Evolutionary conservation across 2,113 vertebrate genomes (phyloP).

Genomic region (Heterochromis multidens): DNA sequence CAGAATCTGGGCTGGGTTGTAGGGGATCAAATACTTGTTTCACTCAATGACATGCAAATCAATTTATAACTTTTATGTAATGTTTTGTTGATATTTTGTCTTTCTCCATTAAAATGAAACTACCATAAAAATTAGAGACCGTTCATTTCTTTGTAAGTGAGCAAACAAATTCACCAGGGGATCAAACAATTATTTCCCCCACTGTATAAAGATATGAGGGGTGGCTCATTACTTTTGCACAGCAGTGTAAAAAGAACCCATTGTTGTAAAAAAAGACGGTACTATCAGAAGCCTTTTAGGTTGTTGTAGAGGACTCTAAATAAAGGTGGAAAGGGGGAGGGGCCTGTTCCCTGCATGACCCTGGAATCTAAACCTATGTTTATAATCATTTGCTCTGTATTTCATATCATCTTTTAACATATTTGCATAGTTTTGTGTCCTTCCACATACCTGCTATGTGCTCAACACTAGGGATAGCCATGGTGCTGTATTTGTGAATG

Average conservation of each 20-base stretch:
- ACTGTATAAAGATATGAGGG: neutral
- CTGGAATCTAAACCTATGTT: neutral
- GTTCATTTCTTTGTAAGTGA: neutral
- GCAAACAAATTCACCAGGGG: neutral
- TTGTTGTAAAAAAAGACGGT: neutral
- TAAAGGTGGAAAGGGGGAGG: neutral
- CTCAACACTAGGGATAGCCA: conserved; percentile 91
- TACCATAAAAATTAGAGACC: neutral
- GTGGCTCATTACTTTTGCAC: neutral
- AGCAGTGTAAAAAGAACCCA: neutral
- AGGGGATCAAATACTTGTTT: neutral
- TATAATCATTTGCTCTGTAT: neutral
- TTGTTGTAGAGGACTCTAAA: neutral
- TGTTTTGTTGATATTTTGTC: neutral
- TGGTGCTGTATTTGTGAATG: conserved; percentile 89
- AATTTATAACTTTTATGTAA: neutral
- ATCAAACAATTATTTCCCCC: neutral
- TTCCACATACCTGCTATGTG: conserved; percentile 85
- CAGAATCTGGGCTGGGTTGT: too few relatives aligned
- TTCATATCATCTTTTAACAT: neutral
- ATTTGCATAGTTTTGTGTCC: neutral
- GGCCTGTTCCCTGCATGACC: neutral
- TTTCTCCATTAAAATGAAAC: too few relatives aligned
- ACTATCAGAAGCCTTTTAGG: neutral
- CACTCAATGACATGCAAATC: neutral